These are phyloP conservation scores for Anhinga rufa DNA, from an alignment of 2,113 vertebrate species.

Conservation along the genomic window DNA sequence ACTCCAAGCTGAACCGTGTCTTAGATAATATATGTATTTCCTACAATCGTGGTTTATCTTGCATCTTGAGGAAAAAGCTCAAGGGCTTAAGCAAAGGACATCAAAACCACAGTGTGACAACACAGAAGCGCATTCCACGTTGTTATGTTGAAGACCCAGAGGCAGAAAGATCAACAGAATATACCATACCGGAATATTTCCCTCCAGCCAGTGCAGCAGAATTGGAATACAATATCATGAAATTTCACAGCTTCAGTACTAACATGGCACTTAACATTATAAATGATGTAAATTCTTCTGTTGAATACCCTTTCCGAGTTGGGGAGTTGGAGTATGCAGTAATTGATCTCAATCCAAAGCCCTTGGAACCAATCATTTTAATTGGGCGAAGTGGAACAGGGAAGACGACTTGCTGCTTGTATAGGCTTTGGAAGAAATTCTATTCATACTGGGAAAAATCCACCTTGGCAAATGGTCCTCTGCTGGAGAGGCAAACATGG, in stretches of 20 bases:
- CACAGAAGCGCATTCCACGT: conserved; percentile 67
- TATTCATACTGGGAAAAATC: conserved; percentile 75
- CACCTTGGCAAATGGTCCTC: conserved; percentile 56
- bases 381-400: conserved; percentile 81
- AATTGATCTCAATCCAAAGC: conserved; percentile 77
- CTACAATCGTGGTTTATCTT: conserved; percentile 75
- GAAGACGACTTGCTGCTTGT: conserved; percentile 81
- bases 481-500: conserved; percentile 69
- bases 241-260: conserved; percentile 84
- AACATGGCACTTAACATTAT: conserved; percentile 81
- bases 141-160: conserved; percentile 75
- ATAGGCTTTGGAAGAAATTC: conserved; percentile 80
- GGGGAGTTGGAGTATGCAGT: conserved; percentile 77
- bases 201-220: conserved; percentile 77
- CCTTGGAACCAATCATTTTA: conserved; percentile 78
- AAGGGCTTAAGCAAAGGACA: conserved; percentile 67
- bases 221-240: conserved; percentile 80
- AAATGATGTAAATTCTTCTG: conserved; percentile 62
- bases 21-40: conserved; percentile 71
- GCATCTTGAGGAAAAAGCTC: conserved; percentile 77
- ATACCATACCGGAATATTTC: conserved; percentile 66
- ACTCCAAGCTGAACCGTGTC: conserved; percentile 68
- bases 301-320: conserved; percentile 81
- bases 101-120: conserved; percentile 37
- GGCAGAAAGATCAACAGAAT: conserved; percentile 11